Base-by-base conservation (phyloP, 2,888 invertebrate genomes). In the Nezara viridula region DNA sequence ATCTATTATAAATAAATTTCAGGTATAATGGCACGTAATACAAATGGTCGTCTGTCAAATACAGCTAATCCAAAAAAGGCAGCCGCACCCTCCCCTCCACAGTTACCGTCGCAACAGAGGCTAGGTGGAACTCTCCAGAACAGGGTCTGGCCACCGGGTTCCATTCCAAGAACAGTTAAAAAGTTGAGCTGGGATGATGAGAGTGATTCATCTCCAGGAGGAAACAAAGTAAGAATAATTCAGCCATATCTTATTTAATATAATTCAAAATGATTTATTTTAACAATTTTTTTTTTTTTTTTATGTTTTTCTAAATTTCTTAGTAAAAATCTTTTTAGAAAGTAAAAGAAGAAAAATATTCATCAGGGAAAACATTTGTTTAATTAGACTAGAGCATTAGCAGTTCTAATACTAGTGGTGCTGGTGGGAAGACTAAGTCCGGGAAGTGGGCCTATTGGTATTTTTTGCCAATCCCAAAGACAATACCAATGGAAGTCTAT, bases 171-270 rank as follows among this genome's bases (percentile, higher is more conserved):
- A 88, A 93, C 96, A 86, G 95, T 96, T 90, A 97, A 97, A 93
- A 96, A 96, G 92, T 94, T 97, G 88, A 96, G 96, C 92, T 97
- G 96, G 96, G 95, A 95, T 91, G 96, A 96, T 92, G 95, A 94
- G 86, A 91, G 91, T 49, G 91, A 91, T 88, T 91, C 91, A 7
- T 91, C 91, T 55, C 91, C 91, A 86, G 90, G 90, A 66, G 91
- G 91, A 88, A 91, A 91, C 86, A 91, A 90, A 90, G 91, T 91
- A 81, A 52, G 6, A 16, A 44, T 44, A n/a, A 52, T 60, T 66
- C 44, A 49, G 40, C 9, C 4, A 14, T 14, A 60, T 60, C 14
- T 60, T 60, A 27, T 60, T 60, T 10, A 55, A 21, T 2, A 10
- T 55, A 5, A n/a, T 9, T 27, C 24, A 50, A 12, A 50, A 16